Conservation (phyloP, 2,888 invertebrate species). For the Spilarctia lutea region DNA sequence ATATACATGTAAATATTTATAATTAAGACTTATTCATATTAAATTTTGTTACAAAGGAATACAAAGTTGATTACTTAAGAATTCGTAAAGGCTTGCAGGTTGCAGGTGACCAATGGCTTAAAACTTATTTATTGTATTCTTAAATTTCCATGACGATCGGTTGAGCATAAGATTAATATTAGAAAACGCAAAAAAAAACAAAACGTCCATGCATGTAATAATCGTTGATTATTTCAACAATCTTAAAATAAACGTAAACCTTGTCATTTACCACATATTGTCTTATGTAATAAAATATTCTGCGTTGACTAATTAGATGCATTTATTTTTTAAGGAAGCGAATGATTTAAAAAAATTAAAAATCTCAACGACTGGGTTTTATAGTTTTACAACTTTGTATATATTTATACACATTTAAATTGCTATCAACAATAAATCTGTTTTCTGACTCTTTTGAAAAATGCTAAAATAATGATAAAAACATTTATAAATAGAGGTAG, state of each 20-base stretch:
- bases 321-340: neutral
- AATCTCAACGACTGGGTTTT: neutral
- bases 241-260: neutral
- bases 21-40: too few species aligned
- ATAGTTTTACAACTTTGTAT: neutral
- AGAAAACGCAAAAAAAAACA: neutral
- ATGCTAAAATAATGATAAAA: too few species aligned
- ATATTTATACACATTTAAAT: neutral
- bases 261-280: neutral
- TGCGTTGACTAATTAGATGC: neutral
- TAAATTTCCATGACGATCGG: too few species aligned
- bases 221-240: neutral
- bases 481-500: neutral
- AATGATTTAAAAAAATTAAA: neutral
- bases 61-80: too few species aligned
- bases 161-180: too few species aligned
- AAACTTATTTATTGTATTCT: neutral
- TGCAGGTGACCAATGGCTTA: neutral
- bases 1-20: neutral
- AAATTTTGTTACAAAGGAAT: neutral
- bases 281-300: neutral
- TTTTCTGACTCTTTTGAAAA: neutral
- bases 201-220: too few species aligned
- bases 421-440: neutral
- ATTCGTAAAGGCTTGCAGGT: neutral